Evolutionary conservation across 1,140 invertebrate species (phyloP), one percentile per base, ranked within the genome.

Genomic region (Leptestheria dahalacensis): DNA sequence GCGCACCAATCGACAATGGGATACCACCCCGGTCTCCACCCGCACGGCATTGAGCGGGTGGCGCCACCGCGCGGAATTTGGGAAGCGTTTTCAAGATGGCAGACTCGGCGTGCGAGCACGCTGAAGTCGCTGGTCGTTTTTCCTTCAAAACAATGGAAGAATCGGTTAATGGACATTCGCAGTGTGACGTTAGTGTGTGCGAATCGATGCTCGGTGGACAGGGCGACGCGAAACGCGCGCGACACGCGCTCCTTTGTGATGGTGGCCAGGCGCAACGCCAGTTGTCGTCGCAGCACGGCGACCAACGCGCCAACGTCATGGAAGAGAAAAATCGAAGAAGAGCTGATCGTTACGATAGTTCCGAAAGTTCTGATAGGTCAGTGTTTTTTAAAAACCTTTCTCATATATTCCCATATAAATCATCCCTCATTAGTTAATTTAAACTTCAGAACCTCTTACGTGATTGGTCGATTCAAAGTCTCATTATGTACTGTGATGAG

Each of bases 351-450:
- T 60, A 53, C 21, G 58, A 60, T 28, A 60, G 58, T 46, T 60
- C 58, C 6, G 58, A 60, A 52, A 60, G 58, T 41, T 60, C 58
- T 51, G 58, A 60, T 49, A 60, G 58, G 58, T 60, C 20, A 52
- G 50, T 52, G 28, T 25, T 20, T 47, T n/a, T 47, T 12, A 47
- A 47, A 47, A n/a, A n/a, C n/a, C n/a, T n/a, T n/a, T n/a, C n/a
- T n/a, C n/a, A n/a, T n/a, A n/a, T n/a, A n/a, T n/a, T n/a, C n/a
- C n/a, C n/a, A n/a, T 41, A 15, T 41, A 41, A 41, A 9, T 15
- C 6, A 9, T 41, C 33, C 15, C 6, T 41, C 6, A 41, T 41
- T 41, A 15, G 33, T 15, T 41, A 41, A 41, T 41, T 41, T 15
- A 41, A 41, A 41, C 15, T 41, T 41, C 33, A 15, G 33, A 41